These are phyloP conservation scores for Nephrotoma appendiculata DNA, from an alignment of 2,888 invertebrate genomes.

Conservation along the genomic window DNA sequence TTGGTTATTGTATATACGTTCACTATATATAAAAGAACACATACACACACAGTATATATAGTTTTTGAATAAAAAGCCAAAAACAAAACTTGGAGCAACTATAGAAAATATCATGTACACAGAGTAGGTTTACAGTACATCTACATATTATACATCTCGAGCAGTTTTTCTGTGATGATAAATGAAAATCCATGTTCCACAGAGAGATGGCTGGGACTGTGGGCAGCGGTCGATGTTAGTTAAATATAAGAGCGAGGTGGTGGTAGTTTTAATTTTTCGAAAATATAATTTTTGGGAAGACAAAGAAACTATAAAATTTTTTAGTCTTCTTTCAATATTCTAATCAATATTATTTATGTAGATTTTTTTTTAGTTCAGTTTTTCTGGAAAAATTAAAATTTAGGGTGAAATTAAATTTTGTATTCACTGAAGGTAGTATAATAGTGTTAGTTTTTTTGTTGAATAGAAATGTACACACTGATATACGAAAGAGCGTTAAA, in stretches of 20 bases:
- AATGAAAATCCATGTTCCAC: not conserved
- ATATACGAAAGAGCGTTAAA: not conserved
- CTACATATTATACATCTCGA: not conserved
- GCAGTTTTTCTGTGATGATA: not conserved
- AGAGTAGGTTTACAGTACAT: not conserved
- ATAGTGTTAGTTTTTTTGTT: not conserved
- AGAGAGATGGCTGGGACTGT: not conserved
- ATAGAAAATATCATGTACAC: not conserved
- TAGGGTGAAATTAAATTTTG: not conserved
- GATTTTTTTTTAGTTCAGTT: not conserved
- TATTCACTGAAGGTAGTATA: not conserved
- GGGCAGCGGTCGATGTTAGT: not conserved
- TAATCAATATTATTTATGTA: not conserved
- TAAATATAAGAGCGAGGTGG: not conserved
- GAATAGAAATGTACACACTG: not conserved
- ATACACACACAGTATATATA: not conserved
- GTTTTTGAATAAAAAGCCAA: not conserved
- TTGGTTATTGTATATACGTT: not conserved
- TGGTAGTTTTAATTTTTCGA: not conserved
- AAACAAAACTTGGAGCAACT: not conserved
- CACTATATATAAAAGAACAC: too few species aligned
- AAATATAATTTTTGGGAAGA: not conserved
- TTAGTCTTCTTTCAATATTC: not conserved
- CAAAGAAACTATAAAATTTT: not conserved
- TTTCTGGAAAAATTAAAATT: not conserved